These are phyloP conservation scores for Diacarnus erythraeanus DNA, from an alignment of 37 sponge, comb jelly and placozoan species.

Conservation along the genomic window DNA sequence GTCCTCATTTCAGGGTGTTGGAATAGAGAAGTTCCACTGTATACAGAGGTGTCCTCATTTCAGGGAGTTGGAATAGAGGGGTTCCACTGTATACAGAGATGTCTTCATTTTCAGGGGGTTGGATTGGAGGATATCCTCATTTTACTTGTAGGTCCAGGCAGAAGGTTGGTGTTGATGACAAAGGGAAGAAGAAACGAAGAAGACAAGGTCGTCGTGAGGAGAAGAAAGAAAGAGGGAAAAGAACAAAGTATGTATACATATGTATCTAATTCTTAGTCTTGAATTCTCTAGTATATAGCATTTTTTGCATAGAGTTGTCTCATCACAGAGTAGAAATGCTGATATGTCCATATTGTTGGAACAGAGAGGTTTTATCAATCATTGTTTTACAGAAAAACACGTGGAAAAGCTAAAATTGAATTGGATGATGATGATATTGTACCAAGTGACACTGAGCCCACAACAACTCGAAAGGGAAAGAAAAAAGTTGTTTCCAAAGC, in stretches of 20 bases:
- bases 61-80: no score
- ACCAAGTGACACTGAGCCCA: background rate
- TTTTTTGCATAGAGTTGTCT: no score
- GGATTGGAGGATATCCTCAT: background rate
- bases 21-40: no score
- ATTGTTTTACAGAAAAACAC: background rate
- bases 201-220: background rate
- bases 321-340: no score
- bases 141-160: background rate
- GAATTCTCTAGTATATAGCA: no score
- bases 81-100: no score
- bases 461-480: slow-evolving; percentile 23
- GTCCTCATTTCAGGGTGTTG: no score
- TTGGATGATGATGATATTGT: background rate
- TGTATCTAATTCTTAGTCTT: no score
- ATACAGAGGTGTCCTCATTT: no score
- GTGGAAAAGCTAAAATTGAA: background rate
- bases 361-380: no score
- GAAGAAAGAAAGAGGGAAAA: background rate
- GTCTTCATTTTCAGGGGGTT: no score
- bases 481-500: slow-evolving; percentile 65
- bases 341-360: no score
- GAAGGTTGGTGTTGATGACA: background rate
- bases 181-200: slow-evolving; percentile 8
- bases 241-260: background rate